Evolutionary conservation across 2,797 vertebrate genomes (phyloP).

Genomic region (Eupleurogrammus muticus): DNA sequence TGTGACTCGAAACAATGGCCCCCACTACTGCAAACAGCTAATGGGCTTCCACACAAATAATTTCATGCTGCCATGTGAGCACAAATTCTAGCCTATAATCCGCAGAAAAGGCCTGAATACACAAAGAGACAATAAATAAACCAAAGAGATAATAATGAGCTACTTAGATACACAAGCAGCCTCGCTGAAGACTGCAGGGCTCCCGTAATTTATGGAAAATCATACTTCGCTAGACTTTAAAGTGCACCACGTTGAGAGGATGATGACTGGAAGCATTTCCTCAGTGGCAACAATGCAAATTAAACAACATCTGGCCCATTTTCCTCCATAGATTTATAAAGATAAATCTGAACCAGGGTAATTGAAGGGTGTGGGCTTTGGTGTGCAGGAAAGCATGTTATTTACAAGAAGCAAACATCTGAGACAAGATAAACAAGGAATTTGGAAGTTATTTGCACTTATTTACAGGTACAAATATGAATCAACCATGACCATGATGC

Average conservation of each 20-base stretch:
- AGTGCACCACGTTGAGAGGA: constrained; percentile 33
- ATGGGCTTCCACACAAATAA: constrained; percentile 45
- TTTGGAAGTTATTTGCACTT: constrained; percentile 31
- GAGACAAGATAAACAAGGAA: constrained; percentile 33
- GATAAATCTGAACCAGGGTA: constrained; percentile 48
- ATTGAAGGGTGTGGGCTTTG: constrained; percentile 35
- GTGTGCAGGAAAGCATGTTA: constrained; percentile 25
- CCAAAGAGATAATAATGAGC: constrained; percentile 24
- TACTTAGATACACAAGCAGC: background rate
- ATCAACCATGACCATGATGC: background rate
- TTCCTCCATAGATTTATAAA: constrained; percentile 39
- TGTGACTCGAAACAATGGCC: background rate
- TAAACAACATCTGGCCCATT: constrained; percentile 58
- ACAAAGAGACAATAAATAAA: constrained; percentile 44
- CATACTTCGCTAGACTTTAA: constrained; percentile 26
- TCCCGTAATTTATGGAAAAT: constrained; percentile 44
- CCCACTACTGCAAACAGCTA: constrained; percentile 26
- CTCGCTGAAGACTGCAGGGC: constrained; percentile 6
- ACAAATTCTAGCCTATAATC: constrained; percentile 36
- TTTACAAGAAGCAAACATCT: constrained; percentile 51
- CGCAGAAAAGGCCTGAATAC: constrained; percentile 11
- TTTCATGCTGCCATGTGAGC: constrained; percentile 14
- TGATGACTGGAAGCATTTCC: constrained; percentile 26
- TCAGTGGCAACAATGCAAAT: constrained; percentile 30
- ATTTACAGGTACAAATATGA: constrained; percentile 11